Base-by-base conservation (phyloP, 2,888 invertebrate species). In the Caenorhabditis sp. region DNA sequence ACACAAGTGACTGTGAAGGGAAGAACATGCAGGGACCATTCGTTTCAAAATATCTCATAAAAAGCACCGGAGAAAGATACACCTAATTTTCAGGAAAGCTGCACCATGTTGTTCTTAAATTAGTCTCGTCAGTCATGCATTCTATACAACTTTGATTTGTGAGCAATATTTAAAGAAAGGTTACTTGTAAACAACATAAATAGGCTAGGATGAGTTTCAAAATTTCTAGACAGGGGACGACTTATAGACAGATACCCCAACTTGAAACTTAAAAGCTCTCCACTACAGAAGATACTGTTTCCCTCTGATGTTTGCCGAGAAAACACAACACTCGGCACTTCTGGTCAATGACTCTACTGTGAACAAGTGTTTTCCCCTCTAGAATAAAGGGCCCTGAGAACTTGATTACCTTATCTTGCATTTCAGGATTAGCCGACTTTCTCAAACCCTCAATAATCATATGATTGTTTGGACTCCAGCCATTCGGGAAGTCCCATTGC, bases 371-470 rank as follows among this genome's bases (percentile, higher is more conserved):
- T 69, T 58, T 49, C 12, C 38, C 64, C 24, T 56, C 51, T 63
- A 49, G 63, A 47, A 28, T 51, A 35, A 5, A 58, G 26, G 51
- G 14, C 24, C 22, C 14, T 69, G 68, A 58, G 76, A 69, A 69
- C 38, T 24, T 28, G 16, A 63, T 28, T 69, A 87, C 88, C 84
- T 86, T 81, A 58, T 89, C 87, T 63, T 90, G 90, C 86, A 87
- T 87, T 44, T 86, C 84, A 10, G 90, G 88, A 61, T 88, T 87
- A 35, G 85, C 85, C 8, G 87, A 86, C 77, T 90, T 90, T 35
- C 95, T 94, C 69, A 96, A 93, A 0, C 96, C 96, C 90, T 95
- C 94, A 16, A 97, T 95, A 88, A 96, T 93, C 68, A 97, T 95
- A 91, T 97, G 95, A 93, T 90, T 87, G 35, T 89, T 86, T 10